Evolutionary conservation across 2,888 invertebrate species (phyloP).

Genomic region (Pasiphila rectangulata): DNA sequence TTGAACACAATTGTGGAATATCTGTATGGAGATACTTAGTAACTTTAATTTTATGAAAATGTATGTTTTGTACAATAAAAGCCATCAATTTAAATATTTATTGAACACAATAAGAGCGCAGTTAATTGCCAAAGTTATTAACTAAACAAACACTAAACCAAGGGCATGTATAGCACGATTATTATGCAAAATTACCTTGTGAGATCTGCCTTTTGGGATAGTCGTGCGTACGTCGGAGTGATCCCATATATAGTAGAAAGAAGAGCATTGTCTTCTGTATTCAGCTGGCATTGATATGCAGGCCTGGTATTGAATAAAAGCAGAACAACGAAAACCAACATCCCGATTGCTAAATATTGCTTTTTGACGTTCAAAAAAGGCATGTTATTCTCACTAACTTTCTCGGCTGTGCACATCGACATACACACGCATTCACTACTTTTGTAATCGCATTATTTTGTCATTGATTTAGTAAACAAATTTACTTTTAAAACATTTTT

Average conservation of each 20-base stretch:
- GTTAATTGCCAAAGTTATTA: slow-evolving; percentile 43
- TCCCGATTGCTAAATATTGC: slow-evolving; percentile 71
- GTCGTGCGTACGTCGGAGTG: slow-evolving; percentile 94
- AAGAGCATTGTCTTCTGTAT: slow-evolving; percentile 56
- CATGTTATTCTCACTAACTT: slow-evolving; percentile 54
- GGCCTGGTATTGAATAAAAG: slow-evolving; percentile 72
- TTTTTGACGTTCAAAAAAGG: slow-evolving; percentile 72
- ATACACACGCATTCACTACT: slow-evolving; percentile 20
- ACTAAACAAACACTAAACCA: slow-evolving; percentile 45
- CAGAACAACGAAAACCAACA: slow-evolving; percentile 69
- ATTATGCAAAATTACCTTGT: slow-evolving; percentile 81
- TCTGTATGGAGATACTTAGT: background rate
- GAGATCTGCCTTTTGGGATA: slow-evolving; percentile 96
- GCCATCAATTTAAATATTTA: slow-evolving; percentile 33
- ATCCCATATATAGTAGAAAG: slow-evolving; percentile 92
- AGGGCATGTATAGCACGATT: slow-evolving; percentile 63
- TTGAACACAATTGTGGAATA: background rate
- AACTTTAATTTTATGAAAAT: background rate
- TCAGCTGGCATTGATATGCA: slow-evolving; percentile 70
- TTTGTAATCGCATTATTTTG: slow-evolving; percentile 13
- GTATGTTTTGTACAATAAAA: slow-evolving; percentile 15
- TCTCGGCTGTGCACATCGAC: slow-evolving; percentile 8
- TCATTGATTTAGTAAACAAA: background rate
- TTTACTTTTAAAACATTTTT: slow-evolving; percentile 1
- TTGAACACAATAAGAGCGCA: slow-evolving; percentile 24